These are phyloP conservation scores for Lemur catta DNA, from an alignment of 2,797 vertebrate genomes.

Conservation along the genomic window DNA sequence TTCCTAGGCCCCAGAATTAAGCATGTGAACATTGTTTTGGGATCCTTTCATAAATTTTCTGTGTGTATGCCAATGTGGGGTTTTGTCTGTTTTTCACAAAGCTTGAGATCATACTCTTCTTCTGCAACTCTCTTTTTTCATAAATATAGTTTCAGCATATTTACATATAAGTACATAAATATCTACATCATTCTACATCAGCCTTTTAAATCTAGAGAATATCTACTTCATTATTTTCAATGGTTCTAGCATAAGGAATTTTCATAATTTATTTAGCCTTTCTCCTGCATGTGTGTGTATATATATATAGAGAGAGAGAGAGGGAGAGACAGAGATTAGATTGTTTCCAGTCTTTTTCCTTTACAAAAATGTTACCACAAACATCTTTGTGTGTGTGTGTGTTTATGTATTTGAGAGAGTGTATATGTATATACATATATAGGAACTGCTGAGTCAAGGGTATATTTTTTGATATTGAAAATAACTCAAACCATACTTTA, in stretches of 20 bases:
- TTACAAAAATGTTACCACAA: not conserved
- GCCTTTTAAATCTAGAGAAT: slow-evolving; percentile 6
- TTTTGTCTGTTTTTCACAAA: not conserved
- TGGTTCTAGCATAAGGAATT: not conserved
- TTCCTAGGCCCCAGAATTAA: not conserved
- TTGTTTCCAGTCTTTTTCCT: not conserved
- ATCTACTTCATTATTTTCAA: not conserved
- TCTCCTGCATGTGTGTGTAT: not conserved
- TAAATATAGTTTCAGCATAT: not conserved
- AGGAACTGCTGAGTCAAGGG: not conserved
- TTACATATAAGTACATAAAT: not conserved
- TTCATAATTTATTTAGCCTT: slow-evolving; percentile 36
- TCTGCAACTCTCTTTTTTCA: not conserved
- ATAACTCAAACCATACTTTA: not conserved
- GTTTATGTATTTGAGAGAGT: not conserved
- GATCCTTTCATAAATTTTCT: not conserved
- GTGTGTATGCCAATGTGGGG: not conserved
- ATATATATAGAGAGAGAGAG: not conserved
- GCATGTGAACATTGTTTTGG: not conserved
- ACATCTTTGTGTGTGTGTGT: not conserved
- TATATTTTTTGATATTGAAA: slow-evolving; percentile 28
- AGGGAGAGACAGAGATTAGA: not conserved
- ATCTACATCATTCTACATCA: not conserved
- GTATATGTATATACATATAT: not conserved
- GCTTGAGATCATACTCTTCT: not conserved